Conservation (phyloP, 2,888 invertebrate species). For the Shargacucullia verbasci region DNA sequence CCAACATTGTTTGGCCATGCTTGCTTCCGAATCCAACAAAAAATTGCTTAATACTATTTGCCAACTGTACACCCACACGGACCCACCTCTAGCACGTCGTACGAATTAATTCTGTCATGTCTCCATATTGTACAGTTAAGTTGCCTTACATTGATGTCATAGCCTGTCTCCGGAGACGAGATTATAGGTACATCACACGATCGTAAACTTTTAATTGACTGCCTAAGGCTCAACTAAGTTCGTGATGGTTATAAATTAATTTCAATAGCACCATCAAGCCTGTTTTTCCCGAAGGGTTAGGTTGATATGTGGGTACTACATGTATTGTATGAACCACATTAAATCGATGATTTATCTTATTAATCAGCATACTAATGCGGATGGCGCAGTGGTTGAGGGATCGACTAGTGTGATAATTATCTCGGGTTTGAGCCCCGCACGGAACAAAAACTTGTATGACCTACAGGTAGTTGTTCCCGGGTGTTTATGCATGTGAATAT, state of each 20-base stretch:
- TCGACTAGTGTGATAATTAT: no score
- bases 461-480: no score
- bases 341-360: no score
- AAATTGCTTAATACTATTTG: constrained; percentile 3
- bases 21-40: not conserved
- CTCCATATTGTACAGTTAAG: constrained; percentile 32
- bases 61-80: constrained; percentile 22
- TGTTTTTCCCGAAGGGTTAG: no score
- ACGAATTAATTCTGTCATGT: constrained; percentile 29
- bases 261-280: not conserved
- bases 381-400: no score
- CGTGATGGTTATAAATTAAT: not conserved
- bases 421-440: no score
- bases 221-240: constrained; percentile 7
- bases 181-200: constrained; percentile 22
- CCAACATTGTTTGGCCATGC: no score
- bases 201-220: constrained; percentile 47
- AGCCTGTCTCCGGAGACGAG: constrained; percentile 7
- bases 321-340: no score
- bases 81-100: constrained; percentile 24
- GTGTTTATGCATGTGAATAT: no score
- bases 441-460: no score
- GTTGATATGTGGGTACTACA: no score
- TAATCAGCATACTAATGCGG: no score
- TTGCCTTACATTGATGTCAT: constrained; percentile 38